Evolutionary conservation across 2,797 vertebrate species (phyloP).

Genomic region (Rhynchonycteris naso): DNA sequence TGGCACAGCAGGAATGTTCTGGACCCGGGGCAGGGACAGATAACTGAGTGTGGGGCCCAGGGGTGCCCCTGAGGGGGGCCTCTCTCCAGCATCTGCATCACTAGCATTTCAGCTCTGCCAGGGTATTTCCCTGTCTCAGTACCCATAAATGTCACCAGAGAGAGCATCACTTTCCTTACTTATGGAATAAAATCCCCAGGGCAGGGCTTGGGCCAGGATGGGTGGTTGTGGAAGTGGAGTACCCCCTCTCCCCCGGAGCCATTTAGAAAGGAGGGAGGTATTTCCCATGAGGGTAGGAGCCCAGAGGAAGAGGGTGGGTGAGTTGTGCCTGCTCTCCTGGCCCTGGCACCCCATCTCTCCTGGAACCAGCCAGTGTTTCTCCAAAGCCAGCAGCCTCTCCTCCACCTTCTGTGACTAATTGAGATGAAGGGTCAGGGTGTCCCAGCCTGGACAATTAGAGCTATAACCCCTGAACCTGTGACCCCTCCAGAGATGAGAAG

Average conservation of each 20-base stretch:
- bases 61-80: background rate
- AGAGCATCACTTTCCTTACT: rapidly evolving
- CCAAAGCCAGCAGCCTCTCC: background rate
- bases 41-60: too few relatives aligned
- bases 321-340: background rate
- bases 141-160: background rate
- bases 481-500: background rate
- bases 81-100: background rate
- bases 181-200: background rate
- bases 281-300: background rate
- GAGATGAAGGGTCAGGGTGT: background rate
- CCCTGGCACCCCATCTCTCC: background rate
- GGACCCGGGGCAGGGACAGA: background rate
- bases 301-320: too few relatives aligned
- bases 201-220: background rate
- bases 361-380: background rate
- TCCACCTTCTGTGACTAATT: background rate
- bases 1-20: background rate
- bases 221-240: background rate
- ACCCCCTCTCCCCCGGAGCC: background rate
- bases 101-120: background rate
- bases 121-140: rapidly evolving
- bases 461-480: rapidly evolving
- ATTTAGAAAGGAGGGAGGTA: background rate
- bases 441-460: background rate